Evolutionary conservation across 2,797 vertebrate genomes (phyloP).

Genomic region (Anableps anableps): DNA sequence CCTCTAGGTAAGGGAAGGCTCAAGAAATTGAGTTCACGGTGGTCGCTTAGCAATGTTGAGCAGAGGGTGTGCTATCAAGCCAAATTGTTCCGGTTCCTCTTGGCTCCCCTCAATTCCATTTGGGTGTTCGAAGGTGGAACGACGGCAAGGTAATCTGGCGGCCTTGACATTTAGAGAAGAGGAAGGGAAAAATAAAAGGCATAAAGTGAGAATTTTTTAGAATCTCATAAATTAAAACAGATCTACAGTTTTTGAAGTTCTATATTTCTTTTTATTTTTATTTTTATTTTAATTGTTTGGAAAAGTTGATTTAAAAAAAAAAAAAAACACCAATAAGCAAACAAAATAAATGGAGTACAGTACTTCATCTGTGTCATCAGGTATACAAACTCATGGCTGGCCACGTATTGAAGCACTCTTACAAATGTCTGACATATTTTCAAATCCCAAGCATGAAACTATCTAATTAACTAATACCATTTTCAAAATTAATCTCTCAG

Average conservation of each 20-base stretch:
- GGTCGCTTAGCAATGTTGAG: conserved; percentile 81
- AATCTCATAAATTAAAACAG: conserved; percentile 24
- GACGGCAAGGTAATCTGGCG: conserved; percentile 68
- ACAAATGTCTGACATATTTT: conserved; percentile 36
- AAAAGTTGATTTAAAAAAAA: background rate
- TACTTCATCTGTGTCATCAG: background rate
- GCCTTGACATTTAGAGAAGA: conserved; percentile 75
- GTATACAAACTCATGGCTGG: conserved; percentile 21
- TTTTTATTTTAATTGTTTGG: background rate
- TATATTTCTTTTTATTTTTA: background rate
- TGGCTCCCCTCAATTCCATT: conserved; percentile 80
- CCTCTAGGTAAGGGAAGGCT: conserved; percentile 77
- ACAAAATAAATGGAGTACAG: too few species aligned
- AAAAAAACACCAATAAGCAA: background rate
- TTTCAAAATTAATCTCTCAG: conserved; percentile 58
- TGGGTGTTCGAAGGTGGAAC: conserved; percentile 78
- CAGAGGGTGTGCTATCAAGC: conserved; percentile 79
- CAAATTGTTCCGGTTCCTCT: conserved; percentile 83
- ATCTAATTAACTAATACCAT: conserved; percentile 59
- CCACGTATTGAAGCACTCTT: conserved; percentile 20
- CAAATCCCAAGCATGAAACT: conserved; percentile 37
- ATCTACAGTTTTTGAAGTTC: conserved; percentile 10
- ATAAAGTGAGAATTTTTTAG: conserved; percentile 66
- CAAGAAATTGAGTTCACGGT: conserved; percentile 80
- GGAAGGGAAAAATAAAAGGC: conserved; percentile 66